phyloP scores from a whole-genome alignment of 1,140 invertebrate species.

The Aphidius gifuensis region DNA sequence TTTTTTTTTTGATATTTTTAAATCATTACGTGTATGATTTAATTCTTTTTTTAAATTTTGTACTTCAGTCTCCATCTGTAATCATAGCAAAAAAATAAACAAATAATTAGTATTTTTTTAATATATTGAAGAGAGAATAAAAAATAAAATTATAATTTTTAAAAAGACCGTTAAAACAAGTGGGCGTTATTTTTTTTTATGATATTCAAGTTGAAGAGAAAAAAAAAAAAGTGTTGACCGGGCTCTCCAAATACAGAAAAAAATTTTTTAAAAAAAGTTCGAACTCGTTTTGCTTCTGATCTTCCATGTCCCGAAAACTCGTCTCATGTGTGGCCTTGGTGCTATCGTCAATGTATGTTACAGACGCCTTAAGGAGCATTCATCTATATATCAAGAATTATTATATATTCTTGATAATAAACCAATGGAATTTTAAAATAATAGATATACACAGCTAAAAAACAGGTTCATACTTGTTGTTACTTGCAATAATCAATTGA shows the following conservation, averaged over 20 bases:
- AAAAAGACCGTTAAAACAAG: not conserved
- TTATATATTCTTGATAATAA: no score
- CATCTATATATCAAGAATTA: not conserved
- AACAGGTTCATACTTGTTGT: no score
- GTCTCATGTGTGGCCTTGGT: slow-evolving; percentile 2
- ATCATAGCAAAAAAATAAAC: slow-evolving; percentile 26
- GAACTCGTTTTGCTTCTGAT: slow-evolving; percentile 23
- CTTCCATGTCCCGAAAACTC: slow-evolving; percentile 19
- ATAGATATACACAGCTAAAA: no score
- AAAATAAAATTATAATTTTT: not conserved
- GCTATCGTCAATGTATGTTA: no score
- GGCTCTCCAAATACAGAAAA: no score
- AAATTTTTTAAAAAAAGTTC: no score
- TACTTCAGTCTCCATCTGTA: slow-evolving; percentile 66
- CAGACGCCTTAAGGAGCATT: slow-evolving; percentile 23
- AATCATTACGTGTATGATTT: slow-evolving; percentile 46
- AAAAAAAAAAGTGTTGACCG: not conserved
- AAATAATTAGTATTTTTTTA: slow-evolving; percentile 3
- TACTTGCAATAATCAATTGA: no score
- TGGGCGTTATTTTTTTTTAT: no score
- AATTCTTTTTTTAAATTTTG: slow-evolving; percentile 64
- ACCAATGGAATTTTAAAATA: no score
- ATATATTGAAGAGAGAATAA: not conserved
- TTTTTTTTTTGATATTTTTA: slow-evolving; percentile 54
- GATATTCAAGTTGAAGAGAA: not conserved